Percentiles rank a stretch among this genome's conserved stretches.
Conservation (phyloP, 2,113 vertebrate species). For the Grammomys dolichurus region DNA sequence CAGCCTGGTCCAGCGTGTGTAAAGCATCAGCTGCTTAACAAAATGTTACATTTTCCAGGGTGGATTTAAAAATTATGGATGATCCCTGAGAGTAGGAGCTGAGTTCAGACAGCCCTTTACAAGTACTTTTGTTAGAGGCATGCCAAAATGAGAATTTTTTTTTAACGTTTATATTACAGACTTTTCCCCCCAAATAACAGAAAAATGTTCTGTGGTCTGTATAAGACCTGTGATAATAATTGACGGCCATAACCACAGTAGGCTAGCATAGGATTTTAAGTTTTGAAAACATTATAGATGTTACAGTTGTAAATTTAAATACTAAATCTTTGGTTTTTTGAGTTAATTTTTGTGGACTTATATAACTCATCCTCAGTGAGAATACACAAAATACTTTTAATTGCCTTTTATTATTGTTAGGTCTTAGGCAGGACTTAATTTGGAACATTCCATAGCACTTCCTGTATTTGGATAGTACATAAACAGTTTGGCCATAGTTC, state of each 20-base stretch:
- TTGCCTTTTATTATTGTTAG: constrained; percentile 50
- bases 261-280: not conserved
- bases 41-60: constrained; percentile 85
- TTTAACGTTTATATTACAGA: not conserved
- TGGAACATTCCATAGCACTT: constrained; percentile 59
- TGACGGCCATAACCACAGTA: not conserved
- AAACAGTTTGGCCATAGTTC: constrained; percentile 56
- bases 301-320: constrained; percentile 16
- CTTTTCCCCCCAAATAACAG: not conserved
- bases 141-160: constrained; percentile 58
- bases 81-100: constrained; percentile 51
- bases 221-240: not conserved
- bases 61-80: constrained; percentile 79
- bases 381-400: constrained; percentile 29
- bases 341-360: constrained; percentile 53
- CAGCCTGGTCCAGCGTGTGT: constrained; percentile 82
- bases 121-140: constrained; percentile 66
- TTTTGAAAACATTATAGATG: constrained; percentile 34
- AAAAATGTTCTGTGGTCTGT: not conserved
- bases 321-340: constrained; percentile 53
- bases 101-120: constrained; percentile 36
- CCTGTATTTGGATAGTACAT: constrained; percentile 45
- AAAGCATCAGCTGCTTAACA: constrained; percentile 88
- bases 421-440: not conserved
- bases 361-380: constrained; percentile 11